Evolutionary conservation across 2,797 vertebrate genomes (phyloP), one percentile per base, ranked within the genome.

Genomic region (Acanthurus tractus): DNA sequence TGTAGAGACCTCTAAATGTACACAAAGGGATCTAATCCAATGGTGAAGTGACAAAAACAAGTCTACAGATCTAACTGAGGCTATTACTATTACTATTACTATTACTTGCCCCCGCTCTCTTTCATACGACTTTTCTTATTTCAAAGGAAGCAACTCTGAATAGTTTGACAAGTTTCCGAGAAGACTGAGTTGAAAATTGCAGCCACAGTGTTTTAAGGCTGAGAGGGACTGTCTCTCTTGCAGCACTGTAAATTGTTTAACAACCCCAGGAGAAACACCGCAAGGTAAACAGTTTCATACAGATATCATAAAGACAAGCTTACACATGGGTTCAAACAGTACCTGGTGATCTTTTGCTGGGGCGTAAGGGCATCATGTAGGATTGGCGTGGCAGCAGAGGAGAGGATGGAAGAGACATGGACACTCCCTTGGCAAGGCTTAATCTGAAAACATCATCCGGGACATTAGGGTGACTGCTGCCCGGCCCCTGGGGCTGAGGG

Each of bases 271-370:
- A 18, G 40, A 38, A 13, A 59, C 48, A 57, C 20, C 22, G 36
- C 17, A 40, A 48, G 29, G 29, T 5, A 5, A 53, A 57, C 34
- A 25, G 36, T 40, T 73, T 52, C 54, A 55, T 15, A 61, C 10
- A 55, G 23, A 4, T 14, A 48, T 15, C 13, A 1, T 15, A 59
- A 2, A 44, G 14, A 74, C 46, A 23, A 38, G 11, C 13, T 29
- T 5, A 55, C 44, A 42, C 42, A 17, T 20, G 46, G 2, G 45
- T 9, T n/a, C 25, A 62, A 71, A 63, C 48, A 12, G 22, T 96
- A 99, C 98, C 98, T 97, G 98, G 98, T 17, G 98, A 99, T 84
- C 96, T 97, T 89, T 98, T 98, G 94, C 85, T 96, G 15, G 96
- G 86, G 36, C 96, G 96, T 52, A 96, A 90, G 18, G 96, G 96